phyloP scores from a whole-genome alignment of 2,888 invertebrate genomes.

The Drosophila limbata region DNA sequence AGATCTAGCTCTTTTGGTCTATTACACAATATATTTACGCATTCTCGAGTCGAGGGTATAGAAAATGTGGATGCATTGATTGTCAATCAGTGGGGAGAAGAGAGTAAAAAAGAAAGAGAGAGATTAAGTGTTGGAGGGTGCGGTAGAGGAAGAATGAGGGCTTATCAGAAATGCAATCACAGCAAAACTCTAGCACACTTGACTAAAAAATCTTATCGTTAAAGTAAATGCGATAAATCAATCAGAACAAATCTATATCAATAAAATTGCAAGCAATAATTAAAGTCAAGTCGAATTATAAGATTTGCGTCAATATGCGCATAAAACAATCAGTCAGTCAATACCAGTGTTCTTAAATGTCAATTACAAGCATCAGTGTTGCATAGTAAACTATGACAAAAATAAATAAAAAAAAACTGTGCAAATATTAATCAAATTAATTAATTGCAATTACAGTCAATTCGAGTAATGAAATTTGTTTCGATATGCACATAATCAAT shows the following conservation, averaged over 20 bases:
- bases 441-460: not conserved
- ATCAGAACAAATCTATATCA: constrained; percentile 44
- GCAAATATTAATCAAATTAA: not conserved
- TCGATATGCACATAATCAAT: not conserved
- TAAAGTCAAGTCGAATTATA: constrained; percentile 27
- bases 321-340: constrained; percentile 11
- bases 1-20: not conserved
- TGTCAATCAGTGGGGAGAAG: constrained; percentile 5
- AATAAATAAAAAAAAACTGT: not conserved
- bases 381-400: not conserved
- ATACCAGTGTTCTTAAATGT: not conserved
- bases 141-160: not conserved
- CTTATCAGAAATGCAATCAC: constrained; percentile 57
- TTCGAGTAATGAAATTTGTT: not conserved
- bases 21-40: not conserved
- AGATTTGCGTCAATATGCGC: constrained; percentile 9
- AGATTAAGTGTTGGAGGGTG: not conserved
- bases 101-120: not conserved
- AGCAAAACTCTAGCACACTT: constrained; percentile 40
- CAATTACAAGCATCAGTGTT: not conserved
- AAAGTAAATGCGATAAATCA: constrained; percentile 56
- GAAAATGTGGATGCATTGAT: no score
- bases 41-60: not conserved
- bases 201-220: constrained; percentile 43
- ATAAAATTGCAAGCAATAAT: constrained; percentile 43